Conservation (phyloP, 2,888 invertebrate species). For the Tupiocoris notatus region DNA sequence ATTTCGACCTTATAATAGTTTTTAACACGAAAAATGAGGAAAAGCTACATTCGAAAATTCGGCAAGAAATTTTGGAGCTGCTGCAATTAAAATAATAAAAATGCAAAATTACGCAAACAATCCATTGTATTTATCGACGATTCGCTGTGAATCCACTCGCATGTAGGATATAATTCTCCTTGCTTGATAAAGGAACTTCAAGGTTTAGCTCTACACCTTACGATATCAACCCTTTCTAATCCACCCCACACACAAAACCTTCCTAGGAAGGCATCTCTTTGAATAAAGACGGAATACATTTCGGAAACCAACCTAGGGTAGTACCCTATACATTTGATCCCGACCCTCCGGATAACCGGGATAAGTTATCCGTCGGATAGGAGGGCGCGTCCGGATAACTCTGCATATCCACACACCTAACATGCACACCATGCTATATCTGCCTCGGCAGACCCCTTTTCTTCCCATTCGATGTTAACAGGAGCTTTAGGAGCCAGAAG, state of each 20-base stretch:
- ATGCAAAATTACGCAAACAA: too few relatives aligned
- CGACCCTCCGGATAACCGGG: not conserved
- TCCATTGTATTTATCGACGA: too few relatives aligned
- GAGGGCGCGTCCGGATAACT: not conserved
- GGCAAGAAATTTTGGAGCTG: too few relatives aligned
- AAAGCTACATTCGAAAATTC: too few relatives aligned
- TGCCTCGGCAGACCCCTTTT: not conserved
- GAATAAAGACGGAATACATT: slow-evolving; percentile 39
- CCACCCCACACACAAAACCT: not conserved
- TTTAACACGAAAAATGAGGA: too few relatives aligned
- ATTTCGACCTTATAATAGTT: too few relatives aligned
- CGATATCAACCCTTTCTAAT: not conserved
- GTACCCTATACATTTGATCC: not conserved
- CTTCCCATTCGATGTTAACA: not conserved
- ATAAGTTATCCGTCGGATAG: not conserved
- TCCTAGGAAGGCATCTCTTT: slow-evolving; percentile 30
- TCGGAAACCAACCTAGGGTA: not conserved
- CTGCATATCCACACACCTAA: not conserved
- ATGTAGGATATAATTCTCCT: too few relatives aligned
- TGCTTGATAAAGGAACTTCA: too few relatives aligned
- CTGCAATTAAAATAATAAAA: too few relatives aligned
- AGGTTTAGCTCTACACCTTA: not conserved
- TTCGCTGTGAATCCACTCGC: too few relatives aligned
- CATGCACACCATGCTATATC: too few relatives aligned
- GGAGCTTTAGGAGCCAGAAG: not conserved